Evolutionary conservation across 2,113 vertebrate species (phyloP), one percentile per base, ranked within the genome.

Genomic region (Lanius ludovicianus): DNA sequence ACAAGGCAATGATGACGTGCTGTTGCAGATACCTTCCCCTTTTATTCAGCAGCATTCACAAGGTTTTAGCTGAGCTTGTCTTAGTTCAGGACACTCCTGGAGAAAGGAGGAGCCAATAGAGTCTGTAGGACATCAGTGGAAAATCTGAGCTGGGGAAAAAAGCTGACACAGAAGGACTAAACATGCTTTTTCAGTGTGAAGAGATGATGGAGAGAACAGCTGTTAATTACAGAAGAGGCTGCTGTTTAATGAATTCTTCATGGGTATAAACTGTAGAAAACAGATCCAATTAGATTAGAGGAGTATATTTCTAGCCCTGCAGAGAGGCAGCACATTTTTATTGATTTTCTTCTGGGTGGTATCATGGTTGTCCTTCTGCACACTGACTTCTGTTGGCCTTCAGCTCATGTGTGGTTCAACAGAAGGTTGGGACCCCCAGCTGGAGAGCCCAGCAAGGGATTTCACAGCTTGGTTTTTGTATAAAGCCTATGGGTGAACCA

Each of bases 101-200:
- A 89, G 25, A 87, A 49, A 73, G 22, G 7, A 80, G 16, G 24
- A 91, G 5, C 17, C n/a, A 42, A 64, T 31, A 41, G 22, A 81
- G 10, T 22, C 44, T 47, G 12, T 31, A 62, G 39, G 28, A 87
- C 3, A 53, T 30, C 22, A 47, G 27, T 49, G 19, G 14, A 44
- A 79, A 70, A 31, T 67, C 39, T 7, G 31, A 82, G 7, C 33
- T 50, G 18, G 23, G 50, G 17, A 67, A 75, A 42, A 70, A 63
- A 67, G 21, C 14, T 63, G 37, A n/a, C 17, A 31, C 39, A 60
- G 81, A 73, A 73, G 17, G 35, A 60, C 4, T 31, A 35, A 67
- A 63, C 3, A 0, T 15, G 6, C 0, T 15, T 68, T 76, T 81
- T 42, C 28, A 60, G 5, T 0, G 1, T 17, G 28, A 44, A 68